These are phyloP conservation scores for Acanthococcus lagerstroemiae DNA, from an alignment of 2,888 invertebrate genomes.

Conservation along the genomic window DNA sequence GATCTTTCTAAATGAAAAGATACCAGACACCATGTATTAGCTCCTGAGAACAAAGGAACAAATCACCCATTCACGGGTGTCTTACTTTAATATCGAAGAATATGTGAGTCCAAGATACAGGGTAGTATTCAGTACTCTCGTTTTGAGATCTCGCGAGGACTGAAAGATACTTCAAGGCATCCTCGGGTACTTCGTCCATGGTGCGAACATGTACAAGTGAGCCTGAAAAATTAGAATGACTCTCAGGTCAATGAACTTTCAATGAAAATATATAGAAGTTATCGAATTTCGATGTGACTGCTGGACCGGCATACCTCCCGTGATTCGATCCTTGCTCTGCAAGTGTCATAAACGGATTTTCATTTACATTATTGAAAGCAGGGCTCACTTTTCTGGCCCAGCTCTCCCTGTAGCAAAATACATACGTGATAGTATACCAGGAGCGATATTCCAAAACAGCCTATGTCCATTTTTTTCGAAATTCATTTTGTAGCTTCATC, in stretches of 20 bases:
- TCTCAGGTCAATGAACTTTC: no score
- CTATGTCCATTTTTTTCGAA: no score
- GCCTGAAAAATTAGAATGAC: slow-evolving; percentile 49
- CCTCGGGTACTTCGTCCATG: slow-evolving; percentile 92
- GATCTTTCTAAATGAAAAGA: neutral
- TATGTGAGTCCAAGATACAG: slow-evolving; percentile 94
- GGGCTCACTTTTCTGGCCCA: no score
- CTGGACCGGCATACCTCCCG: no score
- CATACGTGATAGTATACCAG: no score
- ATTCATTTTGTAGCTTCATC: no score
- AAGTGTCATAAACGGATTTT: no score
- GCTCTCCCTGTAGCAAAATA: no score
- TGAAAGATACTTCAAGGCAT: slow-evolving; percentile 90
- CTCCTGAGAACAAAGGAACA: neutral
- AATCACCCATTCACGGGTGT: neutral
- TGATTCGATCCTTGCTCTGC: no score
- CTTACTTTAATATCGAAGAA: slow-evolving; percentile 80
- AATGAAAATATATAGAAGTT: neutral
- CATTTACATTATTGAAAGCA: no score
- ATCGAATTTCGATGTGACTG: no score
- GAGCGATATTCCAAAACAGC: no score
- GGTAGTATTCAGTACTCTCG: slow-evolving; percentile 68
- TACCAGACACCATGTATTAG: neutral
- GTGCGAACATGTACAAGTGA: slow-evolving; percentile 95
- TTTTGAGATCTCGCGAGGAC: slow-evolving; percentile 95